Base-by-base conservation (phyloP, 2,797 vertebrate genomes). In the Eulemur albifrons region DNA sequence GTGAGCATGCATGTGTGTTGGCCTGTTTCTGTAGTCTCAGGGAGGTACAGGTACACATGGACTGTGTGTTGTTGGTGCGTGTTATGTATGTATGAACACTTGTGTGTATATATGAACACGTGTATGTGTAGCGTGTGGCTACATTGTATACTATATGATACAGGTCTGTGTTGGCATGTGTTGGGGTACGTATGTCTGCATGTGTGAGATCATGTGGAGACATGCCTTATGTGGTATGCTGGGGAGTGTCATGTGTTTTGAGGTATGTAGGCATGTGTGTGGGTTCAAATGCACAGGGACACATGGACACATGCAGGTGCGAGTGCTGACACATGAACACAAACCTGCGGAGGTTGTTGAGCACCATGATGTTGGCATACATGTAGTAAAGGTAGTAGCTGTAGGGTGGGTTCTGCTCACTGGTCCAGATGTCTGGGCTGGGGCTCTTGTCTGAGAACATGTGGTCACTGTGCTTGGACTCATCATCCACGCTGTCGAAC, bases 311-410 rank as follows among this genome's bases (percentile, higher is more conserved):
- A 17, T 48, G 40, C 4, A 15, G 9, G 17, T 30, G 27, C 0
- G n/a, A 38, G 12, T 3, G 3, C 40, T 59, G 10, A 43, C 40
- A 13, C 3, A 2, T 25, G 54, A 32, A 76, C 12, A 8, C 61
- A 27, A 43, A 6, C 99, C 98, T 99, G 98, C 99, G 99, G 94
- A 99, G 99, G 98, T 99, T 99, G 99, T 99, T 99, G 88, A 99
- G 99, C 98, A 99, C 98, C 99, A 99, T 99, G 98, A 99, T 99
- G 99, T 99, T 99, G 98, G 99, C 99, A 0, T 99, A 99, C 99
- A 99, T 99, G 88, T 99, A 99, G 98, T 99, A 99, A 94, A 99
- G 98, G 98, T 99, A 99, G 98, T 99, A 99, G 92, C 99, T 99
- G 95, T 99, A 99, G 0, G 99, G 99, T 0, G 99, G 99, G 98